A percentile compares a stretch with the other conserved stretches of the same genome.
phyloP scores from a whole-genome alignment of 1,140 invertebrate genomes.

The Drosophila lacertosa region DNA sequence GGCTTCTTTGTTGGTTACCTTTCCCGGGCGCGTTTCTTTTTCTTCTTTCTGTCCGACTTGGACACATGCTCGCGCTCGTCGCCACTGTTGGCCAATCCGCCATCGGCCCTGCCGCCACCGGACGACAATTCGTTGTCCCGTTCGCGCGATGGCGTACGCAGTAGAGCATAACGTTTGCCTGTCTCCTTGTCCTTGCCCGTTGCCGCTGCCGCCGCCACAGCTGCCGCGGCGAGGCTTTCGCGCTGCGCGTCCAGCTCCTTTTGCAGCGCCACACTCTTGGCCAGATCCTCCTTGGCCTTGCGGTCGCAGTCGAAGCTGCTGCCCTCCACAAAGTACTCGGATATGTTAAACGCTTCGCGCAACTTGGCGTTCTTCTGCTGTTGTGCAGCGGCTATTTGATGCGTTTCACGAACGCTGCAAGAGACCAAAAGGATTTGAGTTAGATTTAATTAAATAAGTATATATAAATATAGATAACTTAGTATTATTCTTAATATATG shows the following conservation, averaged over 20 bases:
- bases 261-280: slow-evolving; percentile 85
- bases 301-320: slow-evolving; percentile 95
- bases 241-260: slow-evolving; percentile 85
- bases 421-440: background rate
- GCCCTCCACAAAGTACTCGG: slow-evolving; percentile 96
- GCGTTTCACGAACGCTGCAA: slow-evolving; percentile 95
- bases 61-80: slow-evolving; percentile 75
- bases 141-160: slow-evolving; percentile 87
- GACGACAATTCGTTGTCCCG: slow-evolving; percentile 44
- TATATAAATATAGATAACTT: background rate
- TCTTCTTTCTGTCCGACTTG: slow-evolving; percentile 86
- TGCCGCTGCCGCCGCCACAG: slow-evolving; percentile 64
- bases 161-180: slow-evolving; percentile 86
- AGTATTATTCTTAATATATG: no score
- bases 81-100: slow-evolving; percentile 27
- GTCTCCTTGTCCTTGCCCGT: slow-evolving; percentile 76
- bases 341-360: slow-evolving; percentile 97
- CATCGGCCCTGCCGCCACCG: slow-evolving; percentile 26
- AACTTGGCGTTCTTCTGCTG: slow-evolving; percentile 97
- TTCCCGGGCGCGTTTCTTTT: slow-evolving; percentile 77
- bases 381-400: slow-evolving; percentile 98
- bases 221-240: slow-evolving; percentile 84
- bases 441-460: no score
- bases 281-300: slow-evolving; percentile 90
- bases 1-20: slow-evolving; percentile 64